Percentiles rank a stretch among this genome's conserved stretches.
Evolutionary conservation across 2,888 invertebrate genomes (phyloP).

Genomic region (Ichneumon xanthorius): DNA sequence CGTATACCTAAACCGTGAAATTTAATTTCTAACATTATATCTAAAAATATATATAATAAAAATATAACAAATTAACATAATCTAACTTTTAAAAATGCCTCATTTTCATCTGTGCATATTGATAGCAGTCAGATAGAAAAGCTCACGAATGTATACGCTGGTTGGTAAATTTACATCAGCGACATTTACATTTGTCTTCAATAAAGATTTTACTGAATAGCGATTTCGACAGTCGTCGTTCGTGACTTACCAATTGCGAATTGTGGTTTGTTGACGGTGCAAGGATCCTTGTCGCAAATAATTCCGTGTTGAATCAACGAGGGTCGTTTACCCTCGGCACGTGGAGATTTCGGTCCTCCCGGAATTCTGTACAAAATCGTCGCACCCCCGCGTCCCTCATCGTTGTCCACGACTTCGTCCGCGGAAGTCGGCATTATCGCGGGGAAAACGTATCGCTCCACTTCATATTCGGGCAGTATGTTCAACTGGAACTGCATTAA

Average conservation of each 20-base stretch:
- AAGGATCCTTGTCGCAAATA: constrained; percentile 75
- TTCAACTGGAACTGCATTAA: constrained; percentile 74
- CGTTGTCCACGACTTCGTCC: constrained; percentile 58
- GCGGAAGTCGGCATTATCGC: constrained; percentile 67
- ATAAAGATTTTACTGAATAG: background rate
- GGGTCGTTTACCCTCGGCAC: constrained; percentile 72
- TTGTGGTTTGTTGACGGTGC: constrained; percentile 76
- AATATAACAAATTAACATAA: too few species aligned
- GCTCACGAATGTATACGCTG: too few species aligned
- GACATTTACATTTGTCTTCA: background rate
- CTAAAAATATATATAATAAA: too few species aligned
- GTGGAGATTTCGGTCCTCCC: constrained; percentile 76
- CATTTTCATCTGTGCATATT: too few species aligned
- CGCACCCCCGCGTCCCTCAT: constrained; percentile 27
- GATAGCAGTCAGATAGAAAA: too few species aligned
- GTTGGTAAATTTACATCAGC: background rate
- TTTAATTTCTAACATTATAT: too few species aligned
- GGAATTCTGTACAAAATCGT: constrained; percentile 77
- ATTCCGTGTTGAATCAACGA: constrained; percentile 77
- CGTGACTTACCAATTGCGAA: constrained; percentile 75
- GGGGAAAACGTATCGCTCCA: constrained; percentile 77
- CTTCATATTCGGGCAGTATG: constrained; percentile 76
- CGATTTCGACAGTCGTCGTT: background rate
- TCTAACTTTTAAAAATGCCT: too few species aligned
- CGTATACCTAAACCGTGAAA: too few species aligned